Percentiles rank a stretch among this genome's conserved stretches.
phyloP scores from a whole-genome alignment of 2,797 vertebrate species.

The Danio aesculapii region DNA sequence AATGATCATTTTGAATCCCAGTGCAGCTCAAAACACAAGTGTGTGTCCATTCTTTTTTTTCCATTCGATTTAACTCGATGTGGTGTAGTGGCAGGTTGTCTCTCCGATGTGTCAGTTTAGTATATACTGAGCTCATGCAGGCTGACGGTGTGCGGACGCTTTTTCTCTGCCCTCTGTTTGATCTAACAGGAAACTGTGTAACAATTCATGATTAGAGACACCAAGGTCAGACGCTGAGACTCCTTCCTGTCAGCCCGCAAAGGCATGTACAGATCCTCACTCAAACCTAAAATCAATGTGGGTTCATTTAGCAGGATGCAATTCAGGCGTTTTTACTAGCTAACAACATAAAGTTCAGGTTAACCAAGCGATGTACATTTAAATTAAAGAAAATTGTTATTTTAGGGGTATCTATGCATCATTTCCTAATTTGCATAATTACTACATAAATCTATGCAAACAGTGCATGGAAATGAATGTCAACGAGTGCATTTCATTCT shows the following conservation, averaged over 20 bases:
- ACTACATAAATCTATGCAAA: not conserved
- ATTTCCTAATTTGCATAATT: constrained; percentile 34
- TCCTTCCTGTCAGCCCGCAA: constrained; percentile 5
- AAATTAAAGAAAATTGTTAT: not conserved
- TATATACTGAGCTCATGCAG: constrained; percentile 19
- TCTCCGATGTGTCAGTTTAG: not conserved
- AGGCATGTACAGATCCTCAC: not conserved
- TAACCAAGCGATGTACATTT: constrained; percentile 11
- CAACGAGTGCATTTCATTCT: not conserved
- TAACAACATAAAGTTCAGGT: not conserved
- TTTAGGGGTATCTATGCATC: not conserved
- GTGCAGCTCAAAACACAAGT: not conserved
- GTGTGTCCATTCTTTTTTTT: not conserved
- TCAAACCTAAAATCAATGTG: no score
- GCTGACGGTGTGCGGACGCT: constrained; percentile 19
- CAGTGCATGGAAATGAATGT: not conserved
- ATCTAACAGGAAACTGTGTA: constrained; percentile 4
- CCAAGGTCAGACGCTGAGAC: constrained; percentile 15
- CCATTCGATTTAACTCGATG: not conserved
- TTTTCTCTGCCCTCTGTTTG: constrained; percentile 1
- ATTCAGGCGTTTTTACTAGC: not conserved
- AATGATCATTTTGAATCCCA: not conserved
- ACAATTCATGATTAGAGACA: constrained; percentile 21
- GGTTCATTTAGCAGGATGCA: no score
- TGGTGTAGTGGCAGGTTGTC: constrained; percentile 20